These are phyloP conservation scores for Octomys mimax DNA, from an alignment of 2,797 vertebrate genomes.

Conservation along the genomic window DNA sequence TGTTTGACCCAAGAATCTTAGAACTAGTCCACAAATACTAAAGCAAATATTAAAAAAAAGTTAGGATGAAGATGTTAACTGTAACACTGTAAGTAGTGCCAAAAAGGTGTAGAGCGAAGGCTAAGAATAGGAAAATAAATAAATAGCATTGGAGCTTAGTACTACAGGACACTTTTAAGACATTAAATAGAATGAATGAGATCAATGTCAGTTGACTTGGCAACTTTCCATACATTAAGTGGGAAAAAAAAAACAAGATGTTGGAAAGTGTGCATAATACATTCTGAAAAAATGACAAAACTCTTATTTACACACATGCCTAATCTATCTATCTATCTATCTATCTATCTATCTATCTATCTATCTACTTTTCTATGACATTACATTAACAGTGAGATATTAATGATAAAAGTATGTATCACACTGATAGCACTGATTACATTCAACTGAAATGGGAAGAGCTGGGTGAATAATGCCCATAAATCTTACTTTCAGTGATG, in stretches of 20 bases:
- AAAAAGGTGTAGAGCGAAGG: neutral
- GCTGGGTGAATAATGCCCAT: neutral
- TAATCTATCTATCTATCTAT: neutral
- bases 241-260: neutral
- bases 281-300: conserved; percentile 44
- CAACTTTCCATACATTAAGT: neutral
- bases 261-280: neutral
- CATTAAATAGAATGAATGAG: conserved; percentile 3
- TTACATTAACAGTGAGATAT: neutral
- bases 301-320: neutral
- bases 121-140: conserved; percentile 6
- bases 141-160: conserved; percentile 2
- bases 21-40: neutral
- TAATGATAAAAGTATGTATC: neutral
- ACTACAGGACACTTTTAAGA: conserved; percentile 50
- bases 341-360: neutral
- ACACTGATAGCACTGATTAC: neutral
- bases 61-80: neutral
- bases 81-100: neutral
- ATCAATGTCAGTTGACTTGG: neutral
- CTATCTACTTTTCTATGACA: neutral
- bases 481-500: neutral
- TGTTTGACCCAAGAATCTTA: conserved; percentile 29
- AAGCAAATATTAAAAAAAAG: conserved; percentile 19
- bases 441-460: neutral